Conservation (phyloP, 64 coral and sea anemone species). For the Montipora sp. region DNA sequence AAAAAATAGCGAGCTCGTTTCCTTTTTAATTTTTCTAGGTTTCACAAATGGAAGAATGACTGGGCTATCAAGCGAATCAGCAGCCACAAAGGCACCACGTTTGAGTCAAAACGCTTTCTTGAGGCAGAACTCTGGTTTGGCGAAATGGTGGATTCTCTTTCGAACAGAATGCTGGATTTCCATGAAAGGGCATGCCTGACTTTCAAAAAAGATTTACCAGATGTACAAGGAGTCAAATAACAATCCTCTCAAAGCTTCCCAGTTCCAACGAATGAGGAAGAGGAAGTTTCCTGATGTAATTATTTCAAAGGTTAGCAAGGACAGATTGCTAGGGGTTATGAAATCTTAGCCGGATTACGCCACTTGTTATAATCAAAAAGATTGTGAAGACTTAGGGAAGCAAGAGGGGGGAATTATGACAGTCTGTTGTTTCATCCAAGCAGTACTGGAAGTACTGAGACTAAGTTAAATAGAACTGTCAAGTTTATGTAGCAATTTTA, state of each 20-base stretch:
- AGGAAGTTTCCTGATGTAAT: background rate
- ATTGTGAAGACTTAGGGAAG: too few species aligned
- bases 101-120: background rate
- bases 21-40: background rate
- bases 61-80: background rate
- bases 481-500: too few species aligned
- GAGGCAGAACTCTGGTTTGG: background rate
- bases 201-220: background rate
- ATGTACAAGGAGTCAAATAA: background rate
- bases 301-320: background rate
- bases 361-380: too few species aligned
- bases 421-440: too few species aligned
- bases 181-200: background rate
- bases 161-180: background rate
- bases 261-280: background rate
- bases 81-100: background rate
- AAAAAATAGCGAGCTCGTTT: too few species aligned
- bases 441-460: too few species aligned
- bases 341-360: too few species aligned
- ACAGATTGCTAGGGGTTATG: background rate
- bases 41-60: conserved; percentile 4
- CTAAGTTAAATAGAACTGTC: too few species aligned
- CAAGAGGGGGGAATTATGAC: too few species aligned
- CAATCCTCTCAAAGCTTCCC: background rate
- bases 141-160: background rate